A percentile compares a stretch with the other conserved stretches of the same genome.
Conservation (phyloP, 2,113 vertebrate species). For the Prunella himalayana region DNA sequence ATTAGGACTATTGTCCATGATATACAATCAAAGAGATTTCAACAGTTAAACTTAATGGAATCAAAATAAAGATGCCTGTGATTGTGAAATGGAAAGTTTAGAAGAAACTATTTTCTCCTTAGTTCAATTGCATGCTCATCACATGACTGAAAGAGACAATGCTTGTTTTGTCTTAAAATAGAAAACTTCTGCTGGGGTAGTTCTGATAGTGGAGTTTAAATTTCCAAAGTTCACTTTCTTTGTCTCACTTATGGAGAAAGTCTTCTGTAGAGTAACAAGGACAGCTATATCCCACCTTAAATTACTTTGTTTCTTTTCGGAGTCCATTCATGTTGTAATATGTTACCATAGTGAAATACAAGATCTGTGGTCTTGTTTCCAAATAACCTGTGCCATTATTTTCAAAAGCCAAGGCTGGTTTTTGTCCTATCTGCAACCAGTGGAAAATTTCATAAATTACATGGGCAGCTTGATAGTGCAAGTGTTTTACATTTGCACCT, state of each 20-base stretch:
- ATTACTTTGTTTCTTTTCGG: background rate
- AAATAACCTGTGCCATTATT: background rate
- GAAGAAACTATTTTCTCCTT: background rate
- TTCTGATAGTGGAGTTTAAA: background rate
- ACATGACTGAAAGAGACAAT: accelerated
- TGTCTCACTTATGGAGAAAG: background rate
- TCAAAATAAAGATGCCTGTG: background rate
- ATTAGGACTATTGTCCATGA: background rate
- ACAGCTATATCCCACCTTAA: background rate
- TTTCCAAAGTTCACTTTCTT: background rate
- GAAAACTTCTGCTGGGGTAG: background rate
- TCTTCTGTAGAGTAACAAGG: background rate
- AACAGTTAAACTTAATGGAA: background rate
- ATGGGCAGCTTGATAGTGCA: background rate
- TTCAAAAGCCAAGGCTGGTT: background rate
- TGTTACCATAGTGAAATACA: background rate
- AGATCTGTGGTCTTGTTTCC: background rate
- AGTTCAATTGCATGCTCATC: background rate
- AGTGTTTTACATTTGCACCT: background rate
- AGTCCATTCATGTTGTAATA: background rate
- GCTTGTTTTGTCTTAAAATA: background rate
- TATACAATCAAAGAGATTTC: background rate
- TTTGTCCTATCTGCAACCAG: background rate
- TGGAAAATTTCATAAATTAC: background rate
- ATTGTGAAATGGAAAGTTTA: background rate